phyloP scores from a whole-genome alignment of 2,888 invertebrate species.

The Gastrophysa polygoni region DNA sequence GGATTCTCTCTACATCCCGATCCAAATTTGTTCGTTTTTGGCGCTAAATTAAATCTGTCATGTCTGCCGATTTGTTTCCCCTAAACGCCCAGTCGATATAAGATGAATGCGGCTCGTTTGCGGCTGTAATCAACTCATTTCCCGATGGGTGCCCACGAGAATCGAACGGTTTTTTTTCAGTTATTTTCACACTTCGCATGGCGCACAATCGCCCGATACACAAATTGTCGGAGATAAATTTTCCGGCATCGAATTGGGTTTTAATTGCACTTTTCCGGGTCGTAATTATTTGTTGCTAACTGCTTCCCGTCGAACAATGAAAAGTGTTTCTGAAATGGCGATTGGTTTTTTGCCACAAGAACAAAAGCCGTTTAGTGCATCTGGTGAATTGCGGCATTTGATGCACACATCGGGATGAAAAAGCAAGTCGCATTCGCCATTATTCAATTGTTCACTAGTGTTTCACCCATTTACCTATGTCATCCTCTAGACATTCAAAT shows the following conservation, averaged over 20 bases:
- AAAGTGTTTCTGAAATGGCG: slow-evolving; percentile 20
- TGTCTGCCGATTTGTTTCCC: background rate
- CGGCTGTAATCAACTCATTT: slow-evolving; percentile 45
- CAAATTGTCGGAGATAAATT: slow-evolving; percentile 36
- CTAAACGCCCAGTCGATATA: slow-evolving; percentile 17
- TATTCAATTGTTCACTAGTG: too few species aligned
- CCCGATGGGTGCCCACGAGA: slow-evolving; percentile 26
- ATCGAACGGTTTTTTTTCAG: slow-evolving; percentile 20
- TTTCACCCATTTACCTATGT: too few species aligned
- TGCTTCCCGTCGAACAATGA: slow-evolving; percentile 20
- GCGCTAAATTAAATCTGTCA: slow-evolving; percentile 27
- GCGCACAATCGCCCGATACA: slow-evolving; percentile 28
- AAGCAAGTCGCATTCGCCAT: too few species aligned
- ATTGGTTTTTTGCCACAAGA: background rate
- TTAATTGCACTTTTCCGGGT: slow-evolving; percentile 33
- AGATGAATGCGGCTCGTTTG: slow-evolving; percentile 43
- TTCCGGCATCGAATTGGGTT: slow-evolving; percentile 28
- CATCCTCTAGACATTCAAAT: too few species aligned
- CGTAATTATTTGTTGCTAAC: slow-evolving; percentile 25
- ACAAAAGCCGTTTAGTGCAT: background rate
- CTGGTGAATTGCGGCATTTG: background rate
- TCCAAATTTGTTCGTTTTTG: slow-evolving; percentile 29
- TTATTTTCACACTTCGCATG: slow-evolving; percentile 19
- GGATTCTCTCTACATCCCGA: slow-evolving; percentile 18
- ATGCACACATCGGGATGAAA: background rate